A percentile compares a stretch with the other conserved stretches of the same genome.
These are phyloP conservation scores for Catocala nupta DNA, from an alignment of 2,888 invertebrate genomes.

Conservation along the genomic window DNA sequence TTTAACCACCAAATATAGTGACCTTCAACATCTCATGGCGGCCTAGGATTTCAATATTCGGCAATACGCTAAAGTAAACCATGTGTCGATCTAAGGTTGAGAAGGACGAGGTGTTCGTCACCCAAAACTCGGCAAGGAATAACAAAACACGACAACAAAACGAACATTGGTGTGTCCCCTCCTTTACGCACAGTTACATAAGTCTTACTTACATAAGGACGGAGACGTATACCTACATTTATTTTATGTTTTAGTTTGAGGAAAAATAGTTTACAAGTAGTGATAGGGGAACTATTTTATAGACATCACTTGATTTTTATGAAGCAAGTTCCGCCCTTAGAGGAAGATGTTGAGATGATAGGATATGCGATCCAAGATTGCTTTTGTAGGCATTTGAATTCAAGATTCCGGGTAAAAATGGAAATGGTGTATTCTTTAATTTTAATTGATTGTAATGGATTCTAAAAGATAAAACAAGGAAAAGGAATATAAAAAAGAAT, in stretches of 20 bases:
- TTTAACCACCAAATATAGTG: too few species aligned
- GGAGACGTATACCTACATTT: slow-evolving; percentile 15
- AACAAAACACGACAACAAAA: too few species aligned
- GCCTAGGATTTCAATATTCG: too few species aligned
- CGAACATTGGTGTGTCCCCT: neutral
- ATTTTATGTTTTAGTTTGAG: slow-evolving; percentile 18
- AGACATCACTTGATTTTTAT: slow-evolving; percentile 10
- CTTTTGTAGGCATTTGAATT: neutral
- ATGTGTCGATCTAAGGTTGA: too few species aligned
- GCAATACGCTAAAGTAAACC: too few species aligned
- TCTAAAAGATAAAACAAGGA: too few species aligned
- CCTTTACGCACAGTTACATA: slow-evolving; percentile 5
- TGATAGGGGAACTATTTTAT: slow-evolving; percentile 21
- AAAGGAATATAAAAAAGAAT: too few species aligned
- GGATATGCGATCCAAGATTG: slow-evolving; percentile 3
- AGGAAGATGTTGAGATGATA: slow-evolving; percentile 8
- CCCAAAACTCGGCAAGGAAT: too few species aligned
- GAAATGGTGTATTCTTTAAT: neutral
- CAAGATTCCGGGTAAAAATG: too few species aligned
- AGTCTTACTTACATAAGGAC: slow-evolving; percentile 10
- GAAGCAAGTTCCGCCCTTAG: slow-evolving; percentile 12
- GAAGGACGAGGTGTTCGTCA: too few species aligned
- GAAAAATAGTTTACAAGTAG: slow-evolving; percentile 20
- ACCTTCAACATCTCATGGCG: too few species aligned
- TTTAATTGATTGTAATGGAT: too few species aligned